Base-by-base conservation (phyloP, 2,113 vertebrate species). In the Zootoca vivipara region DNA sequence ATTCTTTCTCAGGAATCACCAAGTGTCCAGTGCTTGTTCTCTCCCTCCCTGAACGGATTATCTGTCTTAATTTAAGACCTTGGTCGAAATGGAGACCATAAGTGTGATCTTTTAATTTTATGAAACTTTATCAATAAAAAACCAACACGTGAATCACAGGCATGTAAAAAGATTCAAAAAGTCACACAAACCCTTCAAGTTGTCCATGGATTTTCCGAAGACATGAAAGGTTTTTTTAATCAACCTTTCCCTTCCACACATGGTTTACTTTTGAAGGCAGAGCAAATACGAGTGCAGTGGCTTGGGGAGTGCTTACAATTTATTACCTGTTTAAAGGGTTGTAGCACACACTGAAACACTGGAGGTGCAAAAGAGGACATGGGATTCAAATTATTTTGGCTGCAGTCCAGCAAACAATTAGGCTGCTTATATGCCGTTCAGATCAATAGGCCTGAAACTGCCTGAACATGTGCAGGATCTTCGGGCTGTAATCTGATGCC, bases 1-100 rank as follows among this genome's bases (percentile, higher is more conserved):
- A 96, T 97, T 97, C 96, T 97, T 97, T 97, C 95, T 95, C 96
- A 97, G 95, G 91, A 96, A 96, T 95, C 92, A 82, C 91, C 91
- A 92, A 92, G 91, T 95, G 91, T 93, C 94, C 89, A 92, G 87
- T 85, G 91, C 92, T 93, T 95, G 92, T 35, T 91, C 95, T 96
- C 93, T 92, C 93, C 95, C 93, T 96, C 94, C 92, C 22, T 35
- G 15, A 18, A 62, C 35, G 40, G 95, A 96, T 94, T 93, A 94
- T 93, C 94, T 46, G 86, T 94, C 95, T 95, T 88, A 92, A 93
- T 93, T 94, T 91, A 93, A 65, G 95, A 96, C 94, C 91, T 92
- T 92, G 92, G 91, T 88, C 93, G 93, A 94, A 85, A 94, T 96
- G 95, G 91, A 92, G 96, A 93, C 79, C 90, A 95, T 75, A 94